Evolutionary conservation across 2,113 vertebrate species (phyloP).

Genomic region (Megaceryle torquata): DNA sequence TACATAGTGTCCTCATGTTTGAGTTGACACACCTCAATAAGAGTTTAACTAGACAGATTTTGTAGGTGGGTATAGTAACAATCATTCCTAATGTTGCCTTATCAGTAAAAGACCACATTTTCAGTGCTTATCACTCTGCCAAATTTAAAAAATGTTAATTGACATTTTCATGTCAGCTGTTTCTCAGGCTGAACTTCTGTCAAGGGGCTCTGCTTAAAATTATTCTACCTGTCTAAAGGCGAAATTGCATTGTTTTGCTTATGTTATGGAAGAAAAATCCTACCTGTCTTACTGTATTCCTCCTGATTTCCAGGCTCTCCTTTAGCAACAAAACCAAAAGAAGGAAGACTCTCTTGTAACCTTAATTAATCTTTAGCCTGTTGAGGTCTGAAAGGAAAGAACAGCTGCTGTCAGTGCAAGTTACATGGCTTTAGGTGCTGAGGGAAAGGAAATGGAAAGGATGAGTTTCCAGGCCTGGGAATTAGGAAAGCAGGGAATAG

Average conservation of each 20-base stretch:
- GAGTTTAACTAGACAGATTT: neutral
- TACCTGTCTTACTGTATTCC: neutral
- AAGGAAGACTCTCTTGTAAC: neutral
- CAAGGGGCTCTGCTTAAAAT: neutral
- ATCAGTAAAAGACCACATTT: neutral
- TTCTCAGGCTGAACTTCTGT: neutral
- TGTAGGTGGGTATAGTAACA: neutral
- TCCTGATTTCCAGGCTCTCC: neutral
- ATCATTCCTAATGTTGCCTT: neutral
- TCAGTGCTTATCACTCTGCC: neutral
- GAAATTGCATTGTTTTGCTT: neutral
- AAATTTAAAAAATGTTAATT: neutral
- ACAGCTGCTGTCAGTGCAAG: neutral
- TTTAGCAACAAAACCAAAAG: neutral
- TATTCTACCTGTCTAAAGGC: neutral
- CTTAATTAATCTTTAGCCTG: neutral
- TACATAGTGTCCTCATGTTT: neutral
- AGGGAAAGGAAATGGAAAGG: neutral
- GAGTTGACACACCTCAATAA: neutral
- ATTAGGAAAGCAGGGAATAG: neutral
- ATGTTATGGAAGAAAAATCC: neutral
- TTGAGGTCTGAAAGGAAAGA: neutral
- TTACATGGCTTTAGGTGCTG: neutral
- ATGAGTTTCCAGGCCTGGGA: neutral
- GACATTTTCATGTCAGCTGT: neutral